Evolutionary conservation across 2,888 invertebrate genomes (phyloP).

Genomic region (Rhagium mordax): DNA sequence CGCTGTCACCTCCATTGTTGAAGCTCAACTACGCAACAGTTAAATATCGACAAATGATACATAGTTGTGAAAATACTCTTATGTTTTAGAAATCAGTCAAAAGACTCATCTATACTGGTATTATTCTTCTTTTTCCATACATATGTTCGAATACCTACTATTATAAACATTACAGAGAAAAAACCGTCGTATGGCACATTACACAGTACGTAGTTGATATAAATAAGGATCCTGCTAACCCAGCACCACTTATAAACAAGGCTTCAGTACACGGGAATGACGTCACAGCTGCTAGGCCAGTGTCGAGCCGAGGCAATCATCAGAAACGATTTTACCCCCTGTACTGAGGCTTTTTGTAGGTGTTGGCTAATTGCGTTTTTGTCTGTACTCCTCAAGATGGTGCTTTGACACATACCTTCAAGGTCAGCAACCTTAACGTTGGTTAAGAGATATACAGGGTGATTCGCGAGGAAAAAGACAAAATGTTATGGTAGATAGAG

Average conservation of each 20-base stretch:
- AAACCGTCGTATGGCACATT: conserved; percentile 4
- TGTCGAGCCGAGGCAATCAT: no score
- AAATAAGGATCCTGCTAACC: no score
- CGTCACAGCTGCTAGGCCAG: no score
- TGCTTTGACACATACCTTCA: no score
- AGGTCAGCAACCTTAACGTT: no score
- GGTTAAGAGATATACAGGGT: no score
- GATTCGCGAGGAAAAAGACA: no score
- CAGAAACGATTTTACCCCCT: background rate
- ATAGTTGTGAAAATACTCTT: conserved; percentile 49
- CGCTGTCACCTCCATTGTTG: conserved; percentile 49
- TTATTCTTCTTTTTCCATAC: conserved; percentile 47
- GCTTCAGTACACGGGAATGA: no score
- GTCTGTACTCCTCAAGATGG: background rate
- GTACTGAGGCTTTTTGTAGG: background rate
- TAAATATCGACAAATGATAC: conserved; percentile 49
- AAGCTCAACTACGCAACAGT: conserved; percentile 45
- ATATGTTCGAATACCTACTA: conserved; percentile 12
- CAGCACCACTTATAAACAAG: no score
- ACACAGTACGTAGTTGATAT: background rate
- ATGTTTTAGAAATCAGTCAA: conserved; percentile 49
- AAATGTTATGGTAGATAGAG: no score
- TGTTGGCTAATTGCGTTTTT: background rate
- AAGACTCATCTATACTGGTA: conserved; percentile 47
- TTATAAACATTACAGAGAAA: conserved; percentile 14